These are phyloP conservation scores for Pygathrix nemaeus DNA, from an alignment of 2,113 vertebrate species.

Conservation along the genomic window DNA sequence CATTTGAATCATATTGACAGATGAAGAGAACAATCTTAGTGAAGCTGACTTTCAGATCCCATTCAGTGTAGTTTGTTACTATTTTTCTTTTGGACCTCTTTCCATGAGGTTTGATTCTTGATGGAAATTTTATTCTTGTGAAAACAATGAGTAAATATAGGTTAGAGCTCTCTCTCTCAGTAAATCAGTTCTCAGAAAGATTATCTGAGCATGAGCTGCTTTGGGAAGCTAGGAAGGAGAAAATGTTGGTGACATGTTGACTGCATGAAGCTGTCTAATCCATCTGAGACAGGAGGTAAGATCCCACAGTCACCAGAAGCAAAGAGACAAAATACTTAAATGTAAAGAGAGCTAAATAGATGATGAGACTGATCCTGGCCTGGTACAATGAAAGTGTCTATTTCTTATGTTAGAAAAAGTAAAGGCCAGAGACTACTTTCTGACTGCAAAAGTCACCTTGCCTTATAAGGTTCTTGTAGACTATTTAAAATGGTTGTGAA, in stretches of 20 bases:
- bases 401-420: background rate
- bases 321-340: background rate
- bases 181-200: conserved; percentile 17
- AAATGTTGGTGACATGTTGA: accelerated
- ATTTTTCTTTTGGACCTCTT: conserved; percentile 48
- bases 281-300: conserved; percentile 54
- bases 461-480: background rate
- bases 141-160: conserved; percentile 77
- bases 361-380: background rate
- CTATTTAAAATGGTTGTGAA: background rate
- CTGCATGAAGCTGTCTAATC: background rate
- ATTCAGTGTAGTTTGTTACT: conserved; percentile 25
- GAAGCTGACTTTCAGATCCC: conserved; percentile 70
- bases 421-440: background rate
- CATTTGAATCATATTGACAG: conserved; percentile 66
- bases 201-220: background rate
- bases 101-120: conserved; percentile 66
- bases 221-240: background rate
- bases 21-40: conserved; percentile 77
- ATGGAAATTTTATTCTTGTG: conserved; percentile 79
- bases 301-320: background rate
- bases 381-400: conserved; percentile 44
- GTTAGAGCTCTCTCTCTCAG: conserved; percentile 62
- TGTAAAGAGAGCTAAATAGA: background rate
- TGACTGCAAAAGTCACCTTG: background rate